These are phyloP conservation scores for Saccostrea echinata DNA, from an alignment of 1,140 invertebrate species.

Conservation along the genomic window DNA sequence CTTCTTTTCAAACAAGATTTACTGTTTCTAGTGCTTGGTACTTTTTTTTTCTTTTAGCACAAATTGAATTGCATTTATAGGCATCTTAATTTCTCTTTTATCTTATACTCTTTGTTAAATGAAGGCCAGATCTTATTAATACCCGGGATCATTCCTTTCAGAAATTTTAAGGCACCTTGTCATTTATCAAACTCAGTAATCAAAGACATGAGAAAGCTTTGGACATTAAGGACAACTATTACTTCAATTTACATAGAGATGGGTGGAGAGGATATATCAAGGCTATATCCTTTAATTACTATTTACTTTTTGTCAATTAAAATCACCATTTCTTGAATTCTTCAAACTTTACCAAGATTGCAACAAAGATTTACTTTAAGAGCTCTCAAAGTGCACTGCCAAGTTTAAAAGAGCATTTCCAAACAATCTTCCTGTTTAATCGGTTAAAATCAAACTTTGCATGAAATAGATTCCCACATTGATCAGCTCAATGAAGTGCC, in stretches of 20 bases:
- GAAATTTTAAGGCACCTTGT: no score
- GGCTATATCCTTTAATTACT: not conserved
- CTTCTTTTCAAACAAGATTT: no score
- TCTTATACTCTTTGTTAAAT: no score
- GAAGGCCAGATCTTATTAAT: no score
- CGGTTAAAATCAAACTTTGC: slow-evolving; percentile 1
- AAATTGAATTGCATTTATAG: no score
- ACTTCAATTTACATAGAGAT: not conserved
- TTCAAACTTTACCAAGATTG: not conserved
- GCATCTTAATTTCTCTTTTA: no score
- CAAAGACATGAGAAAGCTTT: no score
- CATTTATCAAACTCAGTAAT: no score
- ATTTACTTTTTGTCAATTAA: not conserved
- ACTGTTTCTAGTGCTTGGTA: no score
- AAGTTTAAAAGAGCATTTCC: slow-evolving; percentile 3
- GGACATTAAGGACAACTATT: not conserved
- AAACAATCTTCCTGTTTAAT: slow-evolving; percentile 12
- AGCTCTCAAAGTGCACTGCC: not conserved
- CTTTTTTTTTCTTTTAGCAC: no score
- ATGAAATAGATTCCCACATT: slow-evolving; percentile 12
- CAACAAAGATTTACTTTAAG: not conserved
- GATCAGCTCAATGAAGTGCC: not conserved
- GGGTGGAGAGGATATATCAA: slow-evolving; percentile 6
- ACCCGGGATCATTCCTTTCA: no score
- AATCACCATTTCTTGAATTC: not conserved